Percentiles rank a stretch among this genome's conserved stretches.
These are phyloP conservation scores for Cheilosia impressa DNA, from an alignment of 2,888 invertebrate species.

Conservation along the genomic window DNA sequence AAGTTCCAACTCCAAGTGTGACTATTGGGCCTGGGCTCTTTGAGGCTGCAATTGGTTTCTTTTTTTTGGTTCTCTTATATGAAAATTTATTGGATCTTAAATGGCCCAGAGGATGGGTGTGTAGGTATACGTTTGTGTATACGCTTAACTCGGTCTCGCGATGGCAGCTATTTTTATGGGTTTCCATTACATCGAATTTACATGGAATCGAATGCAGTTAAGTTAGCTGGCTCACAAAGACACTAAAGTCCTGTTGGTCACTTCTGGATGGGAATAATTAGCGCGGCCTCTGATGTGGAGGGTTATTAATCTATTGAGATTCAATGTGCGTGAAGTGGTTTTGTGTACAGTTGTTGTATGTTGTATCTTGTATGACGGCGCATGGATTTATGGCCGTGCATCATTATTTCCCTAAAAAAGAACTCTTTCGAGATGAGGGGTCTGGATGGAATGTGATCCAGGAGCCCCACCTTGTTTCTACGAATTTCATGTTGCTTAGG, in stretches of 20 bases:
- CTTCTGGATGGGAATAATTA: conserved; percentile 69
- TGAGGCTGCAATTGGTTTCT: conserved; percentile 8
- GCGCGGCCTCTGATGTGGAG: conserved; percentile 62
- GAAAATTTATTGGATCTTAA: conserved; percentile 75
- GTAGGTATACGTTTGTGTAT: background rate
- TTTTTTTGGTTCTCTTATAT: conserved; percentile 54
- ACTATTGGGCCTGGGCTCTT: conserved; percentile 13
- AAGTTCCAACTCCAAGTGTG: conserved; percentile 53
- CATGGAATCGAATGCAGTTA: conserved; percentile 74
- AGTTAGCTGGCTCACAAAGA: conserved; percentile 41
- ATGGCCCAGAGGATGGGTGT: conserved; percentile 63
- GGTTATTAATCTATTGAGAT: conserved; percentile 70
- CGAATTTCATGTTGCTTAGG: conserved; percentile 2
- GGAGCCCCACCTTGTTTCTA: conserved; percentile 15
- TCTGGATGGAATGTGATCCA: conserved; percentile 20
- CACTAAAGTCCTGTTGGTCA: conserved; percentile 15
- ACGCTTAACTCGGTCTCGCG: conserved; percentile 12
- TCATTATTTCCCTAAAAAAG: conserved; percentile 33
- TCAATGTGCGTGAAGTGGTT: conserved; percentile 63
- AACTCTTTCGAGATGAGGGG: conserved; percentile 20
- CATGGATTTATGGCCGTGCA: conserved; percentile 41
- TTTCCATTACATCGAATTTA: conserved; percentile 75
- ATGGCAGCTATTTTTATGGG: conserved; percentile 74
- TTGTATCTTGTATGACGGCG: conserved; percentile 25
- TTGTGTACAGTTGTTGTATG: conserved; percentile 8